A percentile compares a stretch with the other conserved stretches of the same genome.
These are phyloP conservation scores for Myrmophylax atrothorax DNA, from an alignment of 2,113 vertebrate species.

Conservation along the genomic window DNA sequence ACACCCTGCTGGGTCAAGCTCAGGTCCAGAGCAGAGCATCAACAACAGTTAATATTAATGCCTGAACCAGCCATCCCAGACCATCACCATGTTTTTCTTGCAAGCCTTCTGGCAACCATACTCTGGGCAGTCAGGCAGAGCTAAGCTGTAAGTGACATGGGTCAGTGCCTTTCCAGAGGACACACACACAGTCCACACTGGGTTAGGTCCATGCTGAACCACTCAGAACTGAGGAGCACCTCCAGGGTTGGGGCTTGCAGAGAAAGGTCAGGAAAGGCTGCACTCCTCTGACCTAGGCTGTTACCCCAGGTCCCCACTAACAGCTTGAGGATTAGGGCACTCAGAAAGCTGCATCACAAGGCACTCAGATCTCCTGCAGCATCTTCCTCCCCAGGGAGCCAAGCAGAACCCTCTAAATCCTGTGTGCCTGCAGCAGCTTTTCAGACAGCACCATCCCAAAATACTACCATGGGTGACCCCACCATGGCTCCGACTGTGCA, in stretches of 20 bases:
- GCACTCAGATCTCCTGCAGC: not conserved
- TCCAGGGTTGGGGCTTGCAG: not conserved
- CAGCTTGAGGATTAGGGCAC: no score
- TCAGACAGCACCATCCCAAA: not conserved
- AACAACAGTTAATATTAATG: not conserved
- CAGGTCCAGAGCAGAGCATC: not conserved
- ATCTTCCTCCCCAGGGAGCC: not conserved
- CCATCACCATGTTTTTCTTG: not conserved
- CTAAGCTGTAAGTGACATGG: accelerated
- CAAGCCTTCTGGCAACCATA: not conserved
- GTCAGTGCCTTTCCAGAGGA: not conserved
- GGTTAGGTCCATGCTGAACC: not conserved
- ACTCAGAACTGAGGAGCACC: not conserved
- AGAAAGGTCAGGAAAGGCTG: not conserved
- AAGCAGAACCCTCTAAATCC: not conserved
- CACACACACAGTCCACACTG: accelerated
- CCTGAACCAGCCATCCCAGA: not conserved
- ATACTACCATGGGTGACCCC: accelerated
- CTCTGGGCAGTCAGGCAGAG: accelerated
- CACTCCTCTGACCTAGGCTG: not conserved
- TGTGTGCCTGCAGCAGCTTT: not conserved
- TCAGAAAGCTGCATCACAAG: not conserved
- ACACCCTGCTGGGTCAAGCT: not conserved
- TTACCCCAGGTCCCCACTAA: not conserved
- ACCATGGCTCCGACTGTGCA: not conserved